Conservation (phyloP, 2,797 vertebrate species). For the Pipistrellus pipistrellus region DNA sequence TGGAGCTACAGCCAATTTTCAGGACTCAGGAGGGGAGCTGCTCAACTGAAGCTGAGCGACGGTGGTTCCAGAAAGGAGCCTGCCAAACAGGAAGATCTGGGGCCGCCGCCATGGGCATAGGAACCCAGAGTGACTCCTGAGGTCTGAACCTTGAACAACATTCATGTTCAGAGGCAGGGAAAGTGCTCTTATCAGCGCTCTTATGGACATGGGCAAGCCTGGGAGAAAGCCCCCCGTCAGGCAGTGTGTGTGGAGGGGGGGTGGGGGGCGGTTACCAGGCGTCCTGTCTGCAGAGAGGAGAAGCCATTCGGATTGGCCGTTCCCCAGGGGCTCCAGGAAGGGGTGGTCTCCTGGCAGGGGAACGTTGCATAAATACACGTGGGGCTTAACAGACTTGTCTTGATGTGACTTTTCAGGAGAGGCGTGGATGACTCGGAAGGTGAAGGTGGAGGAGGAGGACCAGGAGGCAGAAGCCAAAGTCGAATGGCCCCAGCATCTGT, state of each 20-base stretch:
- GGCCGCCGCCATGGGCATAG: rapidly evolving
- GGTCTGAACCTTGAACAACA: not conserved
- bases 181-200: not conserved
- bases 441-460: constrained; percentile 85
- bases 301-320: not conserved
- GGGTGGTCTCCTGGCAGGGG: not conserved
- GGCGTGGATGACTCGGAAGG: constrained; percentile 84
- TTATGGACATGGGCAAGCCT: not conserved
- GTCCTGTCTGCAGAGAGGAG: not conserved
- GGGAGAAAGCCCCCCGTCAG: not conserved
- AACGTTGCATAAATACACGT: rapidly evolving
- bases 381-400: not conserved
- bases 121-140: not conserved
- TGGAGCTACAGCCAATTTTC: not conserved
- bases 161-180: not conserved
- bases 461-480: constrained; percentile 71
- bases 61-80: not conserved
- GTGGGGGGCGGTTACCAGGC: too few relatives aligned
- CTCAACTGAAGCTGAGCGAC: not conserved
- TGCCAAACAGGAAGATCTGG: not conserved
- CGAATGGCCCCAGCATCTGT: constrained; percentile 75
- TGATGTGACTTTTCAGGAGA: constrained; percentile 58
- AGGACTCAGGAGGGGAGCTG: not conserved
- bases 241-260: too few relatives aligned
- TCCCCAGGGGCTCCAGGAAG: not conserved